Evolutionary conservation across 2,113 vertebrate genomes (phyloP), one percentile per base, ranked within the genome.

Genomic region (Corythornis vintsioides): DNA sequence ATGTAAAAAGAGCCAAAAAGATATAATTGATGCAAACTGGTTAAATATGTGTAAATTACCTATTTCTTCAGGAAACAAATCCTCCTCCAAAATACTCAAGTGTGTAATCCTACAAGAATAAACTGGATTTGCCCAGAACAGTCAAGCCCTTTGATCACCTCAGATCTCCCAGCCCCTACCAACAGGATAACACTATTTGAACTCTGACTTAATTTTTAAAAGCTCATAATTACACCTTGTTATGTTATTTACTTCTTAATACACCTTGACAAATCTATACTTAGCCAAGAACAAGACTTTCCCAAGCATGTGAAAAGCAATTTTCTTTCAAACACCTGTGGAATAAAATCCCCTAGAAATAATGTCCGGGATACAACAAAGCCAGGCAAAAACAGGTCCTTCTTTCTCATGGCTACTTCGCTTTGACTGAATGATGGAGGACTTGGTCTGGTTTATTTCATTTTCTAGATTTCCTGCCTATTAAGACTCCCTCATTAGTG

Each of bases 401-500:
- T 53, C 57, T 66, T 52, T 92, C 56, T 95, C 48, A 48, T 60
- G 59, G 15, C 50, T 63, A 66, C 28, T 76, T 66, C 47, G 71
- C 47, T 26, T 86, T 72, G 57, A 75, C 31, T 73, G 38, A 66
- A 55, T 73, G 33, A 38, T 92, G 50, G 25, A 82, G 65, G 59
- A 88, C 75, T 73, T 10, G 10, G 15, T 33, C 84, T 93, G 10
- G 15, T 33, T 86, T 93, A 50, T 82, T 86, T 88, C 15, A 86
- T 89, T 89, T 95, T 90, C 87, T 87, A 66, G 74, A 86, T 93
- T 83, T 88, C 64, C 69, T 77, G 60, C 71, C 57, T 88, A 22
- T 76, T 92, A 91, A 85, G 79, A 25, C 56, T 48, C 40, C 21
- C 89, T 96, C 91, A 93, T 94, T 96, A 96, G 92, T 28, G 74